phyloP scores from a whole-genome alignment of 2,888 invertebrate species.

The Synanthedon myopaeformis region DNA sequence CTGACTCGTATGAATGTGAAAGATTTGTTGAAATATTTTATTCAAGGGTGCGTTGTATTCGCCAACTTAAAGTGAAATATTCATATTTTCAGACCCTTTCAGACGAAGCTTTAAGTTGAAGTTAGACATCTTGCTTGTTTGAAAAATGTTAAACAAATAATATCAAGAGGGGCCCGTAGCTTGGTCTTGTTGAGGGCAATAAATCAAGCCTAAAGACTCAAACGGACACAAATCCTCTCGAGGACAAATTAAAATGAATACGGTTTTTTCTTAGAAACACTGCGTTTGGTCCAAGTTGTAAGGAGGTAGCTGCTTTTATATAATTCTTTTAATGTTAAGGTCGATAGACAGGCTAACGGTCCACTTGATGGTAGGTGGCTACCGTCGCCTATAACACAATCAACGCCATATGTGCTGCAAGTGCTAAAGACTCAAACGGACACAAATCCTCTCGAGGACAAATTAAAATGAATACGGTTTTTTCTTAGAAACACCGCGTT shows the following conservation, averaged over 20 bases:
- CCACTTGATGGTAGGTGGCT: too few species aligned
- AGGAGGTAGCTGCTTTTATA: slow-evolving; percentile 1
- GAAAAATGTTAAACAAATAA: not conserved
- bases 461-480: slow-evolving; percentile 49
- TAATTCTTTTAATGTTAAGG: too few species aligned
- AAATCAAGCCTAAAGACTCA: slow-evolving; percentile 29
- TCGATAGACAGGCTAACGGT: too few species aligned
- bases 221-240: slow-evolving; percentile 31
- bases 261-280: slow-evolving; percentile 23
- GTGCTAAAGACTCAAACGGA: slow-evolving; percentile 23
- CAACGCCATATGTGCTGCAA: too few species aligned
- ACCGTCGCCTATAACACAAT: too few species aligned
- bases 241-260: slow-evolving; percentile 50
- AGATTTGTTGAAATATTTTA: too few species aligned
- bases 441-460: slow-evolving; percentile 35
- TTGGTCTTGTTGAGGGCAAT: slow-evolving; percentile 7
- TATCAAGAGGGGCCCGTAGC: not conserved
- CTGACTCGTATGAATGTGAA: too few species aligned
- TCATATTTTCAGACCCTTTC: too few species aligned
- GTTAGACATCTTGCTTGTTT: too few species aligned
- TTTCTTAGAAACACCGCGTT: slow-evolving; percentile 14
- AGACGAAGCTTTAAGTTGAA: too few species aligned
- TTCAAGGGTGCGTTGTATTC: too few species aligned
- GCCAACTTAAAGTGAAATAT: too few species aligned
- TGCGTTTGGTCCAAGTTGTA: slow-evolving; percentile 12